A percentile compares a stretch with the other conserved stretches of the same genome.
These are phyloP conservation scores for Diorhabda elongata DNA, from an alignment of 1,140 invertebrate genomes.

Conservation along the genomic window DNA sequence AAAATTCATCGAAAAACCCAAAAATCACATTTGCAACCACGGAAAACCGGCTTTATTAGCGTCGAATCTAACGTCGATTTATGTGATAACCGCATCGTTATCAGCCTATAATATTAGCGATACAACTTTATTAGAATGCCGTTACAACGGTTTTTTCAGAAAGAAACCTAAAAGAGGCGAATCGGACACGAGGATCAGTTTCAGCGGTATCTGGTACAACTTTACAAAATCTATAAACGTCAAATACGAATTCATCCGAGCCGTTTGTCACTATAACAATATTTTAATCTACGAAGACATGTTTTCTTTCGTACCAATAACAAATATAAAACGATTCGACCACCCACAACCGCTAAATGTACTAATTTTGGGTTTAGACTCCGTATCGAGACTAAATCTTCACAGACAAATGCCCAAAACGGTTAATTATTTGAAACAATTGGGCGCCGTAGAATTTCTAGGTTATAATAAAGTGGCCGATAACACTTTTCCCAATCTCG, in stretches of 20 bases:
- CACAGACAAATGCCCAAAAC: constrained; percentile 76
- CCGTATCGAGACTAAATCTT: constrained; percentile 80
- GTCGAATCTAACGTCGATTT: constrained; percentile 60
- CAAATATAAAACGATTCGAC: constrained; percentile 36
- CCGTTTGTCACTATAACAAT: constrained; percentile 54
- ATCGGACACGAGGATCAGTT: constrained; percentile 48
- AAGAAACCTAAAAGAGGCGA: constrained; percentile 46
- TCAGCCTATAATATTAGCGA: constrained; percentile 53
- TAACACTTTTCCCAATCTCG: constrained; percentile 79
- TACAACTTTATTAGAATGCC: constrained; percentile 52
- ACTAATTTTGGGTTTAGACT: constrained; percentile 80
- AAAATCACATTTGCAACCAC: constrained; percentile 48
- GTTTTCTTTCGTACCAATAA: constrained; percentile 62
- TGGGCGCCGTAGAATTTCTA: constrained; percentile 63
- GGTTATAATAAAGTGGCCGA: constrained; percentile 81
- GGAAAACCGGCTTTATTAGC: constrained; percentile 55
- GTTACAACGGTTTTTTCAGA: constrained; percentile 60
- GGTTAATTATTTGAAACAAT: constrained; percentile 54
- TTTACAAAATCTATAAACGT: constrained; percentile 48
- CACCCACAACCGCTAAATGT: constrained; percentile 52
- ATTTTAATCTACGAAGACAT: constrained; percentile 62
- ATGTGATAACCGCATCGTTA: constrained; percentile 46
- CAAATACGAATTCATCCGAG: constrained; percentile 58
- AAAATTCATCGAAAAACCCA: constrained; percentile 47
- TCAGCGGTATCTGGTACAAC: constrained; percentile 45